Base-by-base conservation (phyloP, 2,113 vertebrate species). In the Fregetta grallaria region DNA sequence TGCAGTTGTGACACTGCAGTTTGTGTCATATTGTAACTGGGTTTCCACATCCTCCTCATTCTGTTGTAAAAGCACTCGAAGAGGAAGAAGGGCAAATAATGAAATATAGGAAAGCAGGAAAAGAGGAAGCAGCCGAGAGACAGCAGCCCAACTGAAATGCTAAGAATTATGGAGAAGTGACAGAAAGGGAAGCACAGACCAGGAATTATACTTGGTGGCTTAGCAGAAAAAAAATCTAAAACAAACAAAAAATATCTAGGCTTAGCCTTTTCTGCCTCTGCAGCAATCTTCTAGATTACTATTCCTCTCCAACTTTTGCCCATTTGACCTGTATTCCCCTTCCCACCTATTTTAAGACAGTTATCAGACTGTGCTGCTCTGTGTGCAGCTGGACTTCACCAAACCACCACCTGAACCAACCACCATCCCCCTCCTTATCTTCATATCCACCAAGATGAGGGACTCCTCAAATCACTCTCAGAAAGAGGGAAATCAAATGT, bases 111-210 rank as follows among this genome's bases (percentile, higher is more conserved):
- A 98, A 99, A 99, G 98, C 95, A 98, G 98, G 99, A 91, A 99
- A 99, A 99, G 99, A 98, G 99, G 99, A 99, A 99, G 99, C 98
- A 97, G 92, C 96, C 93, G 89, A 91, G 61, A 94, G 96, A 97
- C 83, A 96, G 91, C 95, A 98, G 98, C 98, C 98, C 98, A 99
- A 99, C 99, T 91, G 99, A 99, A 99, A 99, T 96, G 97, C 95
- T 93, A 99, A 99, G 99, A 99, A 97, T 98, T 99, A 99, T 98
- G 99, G 99, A 99, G 99, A 99, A 99, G 99, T 99, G 98, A 98
- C 99, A 99, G 98, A 99, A 99, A 99, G 98, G 99, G 99, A 99
- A 99, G 99, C 99, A 97, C 94, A 96, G 97, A 97, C 91, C 98
- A 98, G 99, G 99, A 99, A 99, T 99, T 98, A 79, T 53, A 91